Evolutionary conservation across 1,140 invertebrate genomes (phyloP).

Genomic region (Bombyx mandarina): DNA sequence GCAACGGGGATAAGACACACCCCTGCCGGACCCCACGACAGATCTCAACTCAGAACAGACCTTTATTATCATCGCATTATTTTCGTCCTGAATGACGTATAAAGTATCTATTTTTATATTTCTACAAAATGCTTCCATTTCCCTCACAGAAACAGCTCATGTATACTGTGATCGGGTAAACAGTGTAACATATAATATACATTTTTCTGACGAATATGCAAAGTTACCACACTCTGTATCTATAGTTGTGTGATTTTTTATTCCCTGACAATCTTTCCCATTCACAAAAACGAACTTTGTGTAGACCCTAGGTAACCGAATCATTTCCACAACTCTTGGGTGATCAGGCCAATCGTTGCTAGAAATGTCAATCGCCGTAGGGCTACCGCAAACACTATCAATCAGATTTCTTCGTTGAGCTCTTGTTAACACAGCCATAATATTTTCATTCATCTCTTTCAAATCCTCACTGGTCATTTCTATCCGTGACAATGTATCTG

Average conservation of each 20-base stretch:
- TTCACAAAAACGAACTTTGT: slow-evolving; percentile 15
- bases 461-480: slow-evolving; percentile 3
- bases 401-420: slow-evolving; percentile 1
- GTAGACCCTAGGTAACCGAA: slow-evolving; percentile 16
- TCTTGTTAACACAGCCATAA: slow-evolving; percentile 17
- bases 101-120: slow-evolving; percentile 8
- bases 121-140: slow-evolving; percentile 8
- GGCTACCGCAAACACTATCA: slow-evolving; percentile 7
- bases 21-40: no score
- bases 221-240: slow-evolving; percentile 5
- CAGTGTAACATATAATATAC: slow-evolving; percentile 16
- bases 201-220: slow-evolving; percentile 8
- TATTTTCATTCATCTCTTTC: slow-evolving; percentile 14
- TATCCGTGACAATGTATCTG: slow-evolving; percentile 17
- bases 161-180: slow-evolving; percentile 16
- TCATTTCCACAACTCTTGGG: slow-evolving; percentile 14
- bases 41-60: no score
- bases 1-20: no score
- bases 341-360: slow-evolving; percentile 15
- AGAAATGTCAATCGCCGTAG: slow-evolving; percentile 6
- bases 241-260: slow-evolving; percentile 3
- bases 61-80: slow-evolving; percentile 2
- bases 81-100: slow-evolving; percentile 8
- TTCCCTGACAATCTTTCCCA: slow-evolving; percentile 7
- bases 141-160: slow-evolving; percentile 20